These are phyloP conservation scores for Drosophila ohnishii DNA, from an alignment of 1,140 invertebrate genomes.

Conservation along the genomic window DNA sequence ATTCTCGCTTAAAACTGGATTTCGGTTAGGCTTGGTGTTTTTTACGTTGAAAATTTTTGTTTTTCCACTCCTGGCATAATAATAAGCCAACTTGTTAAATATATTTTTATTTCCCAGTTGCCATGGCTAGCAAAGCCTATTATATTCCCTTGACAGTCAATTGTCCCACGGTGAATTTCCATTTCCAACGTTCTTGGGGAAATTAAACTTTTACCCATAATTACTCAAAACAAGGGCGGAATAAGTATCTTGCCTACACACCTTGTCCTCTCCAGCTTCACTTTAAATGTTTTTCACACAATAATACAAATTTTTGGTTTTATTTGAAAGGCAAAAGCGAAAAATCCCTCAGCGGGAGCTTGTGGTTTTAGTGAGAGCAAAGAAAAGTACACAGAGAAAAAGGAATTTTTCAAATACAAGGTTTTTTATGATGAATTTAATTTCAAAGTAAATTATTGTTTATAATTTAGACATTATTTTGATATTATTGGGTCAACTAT, in stretches of 20 bases:
- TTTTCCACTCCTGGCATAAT: conserved; percentile 9
- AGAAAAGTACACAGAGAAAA: conserved; percentile 27
- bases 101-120: conserved; percentile 12
- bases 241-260: conserved; percentile 7
- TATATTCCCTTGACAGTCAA: conserved; percentile 9
- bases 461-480: too few relatives aligned
- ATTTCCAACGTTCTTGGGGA: conserved; percentile 11
- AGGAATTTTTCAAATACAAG: too few relatives aligned
- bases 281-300: conserved; percentile 34
- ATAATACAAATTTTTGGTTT: conserved; percentile 31
- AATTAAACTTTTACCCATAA: conserved; percentile 46
- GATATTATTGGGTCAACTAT: too few relatives aligned
- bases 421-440: neutral
- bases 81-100: conserved; percentile 20
- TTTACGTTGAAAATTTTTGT: neutral
- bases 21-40: neutral
- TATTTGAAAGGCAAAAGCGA: conserved; percentile 24
- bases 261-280: neutral
- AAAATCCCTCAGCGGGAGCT: neutral
- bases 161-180: neutral
- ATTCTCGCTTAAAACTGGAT: conserved; percentile 1
- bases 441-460: too few relatives aligned
- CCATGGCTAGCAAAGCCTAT: neutral
- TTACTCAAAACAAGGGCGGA: conserved; percentile 41
- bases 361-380: conserved; percentile 4